Evolutionary conservation across 2,797 vertebrate genomes (phyloP), one percentile per base, ranked within the genome.

Genomic region (Cryptoprocta ferox): DNA sequence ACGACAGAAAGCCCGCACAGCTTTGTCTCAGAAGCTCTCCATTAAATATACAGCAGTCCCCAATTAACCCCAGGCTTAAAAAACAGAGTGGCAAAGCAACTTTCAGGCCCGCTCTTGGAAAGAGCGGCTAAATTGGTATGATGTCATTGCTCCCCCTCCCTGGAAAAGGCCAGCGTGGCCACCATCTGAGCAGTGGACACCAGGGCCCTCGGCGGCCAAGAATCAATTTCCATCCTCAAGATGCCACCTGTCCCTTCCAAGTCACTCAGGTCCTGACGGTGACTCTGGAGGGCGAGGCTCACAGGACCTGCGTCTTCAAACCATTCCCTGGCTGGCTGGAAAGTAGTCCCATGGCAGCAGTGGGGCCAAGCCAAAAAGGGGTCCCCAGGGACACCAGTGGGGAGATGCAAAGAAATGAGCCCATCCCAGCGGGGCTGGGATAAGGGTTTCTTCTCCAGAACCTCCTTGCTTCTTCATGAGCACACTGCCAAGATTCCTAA

Each of bases 61-160:
- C 98, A 99, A 98, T 99, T 99, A 99, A 98, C 98, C 98, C 97
- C 65, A 66, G 35, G 95, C 97, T 98, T 97, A 94, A 97, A 97
- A 98, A 82, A 21, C 59, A 56, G 37, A 79, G 79, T 24, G 50
- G 73, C 87, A 76, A 81, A 65, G 95, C 59, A 91, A 88, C 97
- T 97, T 97, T 97, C 97, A 93, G 98, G 96, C 97, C 98, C 95
- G 97, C 97, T 94, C 98, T 95, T 89, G 83, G 97, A 89, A 94
- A 97, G 97, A 96, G 97, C n/a, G 75, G 94, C 97, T 97, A 95
- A 98, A 97, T 48, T 63, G 85, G 94, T 81, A 95, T 81, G 90
- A 98, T 79, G 93, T 98, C 95, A 98, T 95, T 89, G 87, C 96
- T 59, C 79, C 81, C 45, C 59, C 68, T 50, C 61, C 90, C 96